These are phyloP conservation scores for Dipus sagitta DNA, from an alignment of 2,797 vertebrate genomes.

Conservation along the genomic window DNA sequence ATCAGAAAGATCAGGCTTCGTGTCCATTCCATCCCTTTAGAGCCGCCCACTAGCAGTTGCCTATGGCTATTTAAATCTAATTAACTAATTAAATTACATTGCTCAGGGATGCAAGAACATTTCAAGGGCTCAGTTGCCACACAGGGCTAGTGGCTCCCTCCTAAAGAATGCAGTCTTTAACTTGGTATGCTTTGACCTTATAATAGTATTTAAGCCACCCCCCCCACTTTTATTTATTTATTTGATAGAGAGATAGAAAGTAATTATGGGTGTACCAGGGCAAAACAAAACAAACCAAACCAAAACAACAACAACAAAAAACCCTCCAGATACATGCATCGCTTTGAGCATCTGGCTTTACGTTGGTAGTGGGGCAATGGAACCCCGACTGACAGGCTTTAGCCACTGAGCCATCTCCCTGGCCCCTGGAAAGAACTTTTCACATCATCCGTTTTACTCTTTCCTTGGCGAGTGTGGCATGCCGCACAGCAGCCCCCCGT, in stretches of 20 bases:
- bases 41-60: neutral
- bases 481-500: neutral
- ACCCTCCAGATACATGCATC: too few species aligned
- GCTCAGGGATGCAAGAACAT: neutral
- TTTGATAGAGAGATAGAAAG: too few species aligned
- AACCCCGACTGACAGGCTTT: too few species aligned
- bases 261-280: too few species aligned
- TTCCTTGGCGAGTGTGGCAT: neutral
- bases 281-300: too few species aligned
- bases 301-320: too few species aligned
- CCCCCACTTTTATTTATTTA: too few species aligned
- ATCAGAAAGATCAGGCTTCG: neutral
- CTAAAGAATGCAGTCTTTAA: neutral
- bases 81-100: neutral
- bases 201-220: neutral
- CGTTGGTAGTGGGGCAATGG: too few species aligned
- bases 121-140: neutral
- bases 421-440: too few species aligned
- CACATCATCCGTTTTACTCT: neutral
- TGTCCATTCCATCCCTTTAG: neutral
- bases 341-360: too few species aligned
- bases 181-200: neutral
- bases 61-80: neutral
- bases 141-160: neutral
- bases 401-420: too few species aligned